These are phyloP conservation scores for Agrilus biguttatus DNA, from an alignment of 2,888 invertebrate species.

Conservation along the genomic window DNA sequence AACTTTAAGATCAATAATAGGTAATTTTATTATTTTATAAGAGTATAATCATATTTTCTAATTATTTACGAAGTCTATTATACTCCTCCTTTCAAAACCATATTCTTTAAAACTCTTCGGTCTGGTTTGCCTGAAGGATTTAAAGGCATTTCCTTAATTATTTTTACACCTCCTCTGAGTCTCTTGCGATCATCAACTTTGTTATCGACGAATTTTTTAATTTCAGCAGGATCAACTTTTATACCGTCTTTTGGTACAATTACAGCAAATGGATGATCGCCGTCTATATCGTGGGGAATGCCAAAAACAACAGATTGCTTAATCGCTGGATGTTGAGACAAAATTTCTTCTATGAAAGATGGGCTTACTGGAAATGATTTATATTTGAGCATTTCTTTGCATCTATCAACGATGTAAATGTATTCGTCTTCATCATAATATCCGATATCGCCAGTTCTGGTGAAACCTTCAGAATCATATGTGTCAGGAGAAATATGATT, in stretches of 20 bases:
- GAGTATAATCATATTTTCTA: no score
- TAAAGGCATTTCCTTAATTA: slow-evolving; percentile 6
- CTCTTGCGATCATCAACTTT: slow-evolving; percentile 5
- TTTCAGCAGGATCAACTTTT: slow-evolving; percentile 14
- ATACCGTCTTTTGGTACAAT: slow-evolving; percentile 10
- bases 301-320: slow-evolving; percentile 12
- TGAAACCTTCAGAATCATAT: slow-evolving; percentile 33
- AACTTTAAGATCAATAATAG: no score
- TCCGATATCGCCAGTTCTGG: slow-evolving; percentile 38
- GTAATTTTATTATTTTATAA: no score
- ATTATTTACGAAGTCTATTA: not conserved
- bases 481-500: slow-evolving; percentile 30
- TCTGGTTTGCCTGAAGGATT: slow-evolving; percentile 6
- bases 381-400: slow-evolving; percentile 32
- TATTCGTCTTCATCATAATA: slow-evolving; percentile 36
- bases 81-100: not conserved
- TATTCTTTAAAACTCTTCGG: not conserved
- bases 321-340: slow-evolving; percentile 13
- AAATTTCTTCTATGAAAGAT: slow-evolving; percentile 11
- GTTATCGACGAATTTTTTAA: slow-evolving; percentile 2
- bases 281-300: slow-evolving; percentile 13
- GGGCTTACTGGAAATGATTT: slow-evolving; percentile 13
- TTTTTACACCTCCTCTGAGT: slow-evolving; percentile 6
- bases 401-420: slow-evolving; percentile 35
- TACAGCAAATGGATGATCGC: slow-evolving; percentile 13